phyloP scores from a whole-genome alignment of 1,140 invertebrate genomes.

The Augochlora pura region DNA sequence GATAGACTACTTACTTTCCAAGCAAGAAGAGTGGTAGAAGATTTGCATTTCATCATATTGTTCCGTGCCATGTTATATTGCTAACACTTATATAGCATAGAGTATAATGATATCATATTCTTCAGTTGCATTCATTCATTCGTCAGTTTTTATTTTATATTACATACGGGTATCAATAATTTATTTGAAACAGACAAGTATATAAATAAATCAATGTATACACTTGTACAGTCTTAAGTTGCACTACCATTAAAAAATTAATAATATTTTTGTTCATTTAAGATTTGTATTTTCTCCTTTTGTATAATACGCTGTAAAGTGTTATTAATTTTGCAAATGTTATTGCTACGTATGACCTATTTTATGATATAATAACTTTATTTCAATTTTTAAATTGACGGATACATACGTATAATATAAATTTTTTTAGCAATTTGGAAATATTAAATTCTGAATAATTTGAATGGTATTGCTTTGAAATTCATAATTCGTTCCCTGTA shows the following conservation, averaged over 20 bases:
- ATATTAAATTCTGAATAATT: not conserved
- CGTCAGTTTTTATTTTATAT: not conserved
- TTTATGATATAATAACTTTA: not conserved
- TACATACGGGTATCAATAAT: not conserved
- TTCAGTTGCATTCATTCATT: not conserved
- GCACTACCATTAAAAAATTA: too few species aligned
- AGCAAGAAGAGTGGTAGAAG: too few species aligned
- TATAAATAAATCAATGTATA: not conserved
- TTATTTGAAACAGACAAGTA: not conserved
- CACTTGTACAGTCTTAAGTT: too few species aligned
- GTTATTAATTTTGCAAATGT: too few species aligned
- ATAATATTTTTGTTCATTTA: too few species aligned
- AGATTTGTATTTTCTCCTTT: too few species aligned
- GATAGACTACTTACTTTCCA: too few species aligned
- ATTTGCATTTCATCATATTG: not conserved
- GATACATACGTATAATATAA: not conserved
- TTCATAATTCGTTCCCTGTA: not conserved
- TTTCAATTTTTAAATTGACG: not conserved
- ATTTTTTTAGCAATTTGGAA: not conserved
- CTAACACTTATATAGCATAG: not conserved
- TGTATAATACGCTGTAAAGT: too few species aligned
- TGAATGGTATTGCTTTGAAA: not conserved
- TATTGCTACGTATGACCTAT: too few species aligned
- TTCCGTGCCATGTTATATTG: conserved; percentile 3
- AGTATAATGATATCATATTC: not conserved